Base-by-base conservation (phyloP, 2,888 invertebrate species). In the Acanthoscelides obtectus region DNA sequence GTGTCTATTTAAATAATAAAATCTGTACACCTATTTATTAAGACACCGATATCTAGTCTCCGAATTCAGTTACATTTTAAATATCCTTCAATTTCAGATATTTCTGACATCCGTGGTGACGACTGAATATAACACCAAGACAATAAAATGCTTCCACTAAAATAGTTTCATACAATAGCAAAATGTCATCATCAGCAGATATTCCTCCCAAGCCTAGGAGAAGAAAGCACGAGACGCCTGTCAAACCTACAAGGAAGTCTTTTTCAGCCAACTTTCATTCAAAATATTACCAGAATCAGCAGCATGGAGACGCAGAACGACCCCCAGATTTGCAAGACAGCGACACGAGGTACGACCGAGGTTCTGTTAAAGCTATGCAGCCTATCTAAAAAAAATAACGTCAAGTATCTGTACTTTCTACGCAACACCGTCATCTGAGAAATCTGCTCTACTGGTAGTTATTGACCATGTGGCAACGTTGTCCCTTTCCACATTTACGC, bases 221-320 rank as follows among this genome's bases (percentile, higher is more conserved):
- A 70, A 82, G 80, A 72, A 80, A 79, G 71, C 66, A 77, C 0
- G 82, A 82, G 45, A 84, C 83, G n/a, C 83, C 83, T 5, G 80
- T 84, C 0, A 84, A 84, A 71, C 78, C 76, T 72, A 67, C 71
- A 63, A 75, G 74, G 69, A 81, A 80, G 72, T 78, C 80, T 2
- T 83, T 80, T 75, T 78, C 79, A 22, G 81, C 82, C 2, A 84
- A 83, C 77, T 83, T 83, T 73, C 80, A 77, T 72, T 73, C 81
- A 0, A 78, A 73, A 73, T 80, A 78, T 70, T 73, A 76, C 69
- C 72, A 71, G 67, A 70, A 76, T 45, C 20, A 17, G 17, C 45
- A 45, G 1, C 1, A 45, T 45, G 45, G 45, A 45, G 5, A 12
- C 27, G 20, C 19, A 65, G 64, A 19, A 66, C 20, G 6, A 25